These are phyloP conservation scores for Pammene aurita DNA, from an alignment of 2,888 invertebrate genomes.

Conservation along the genomic window DNA sequence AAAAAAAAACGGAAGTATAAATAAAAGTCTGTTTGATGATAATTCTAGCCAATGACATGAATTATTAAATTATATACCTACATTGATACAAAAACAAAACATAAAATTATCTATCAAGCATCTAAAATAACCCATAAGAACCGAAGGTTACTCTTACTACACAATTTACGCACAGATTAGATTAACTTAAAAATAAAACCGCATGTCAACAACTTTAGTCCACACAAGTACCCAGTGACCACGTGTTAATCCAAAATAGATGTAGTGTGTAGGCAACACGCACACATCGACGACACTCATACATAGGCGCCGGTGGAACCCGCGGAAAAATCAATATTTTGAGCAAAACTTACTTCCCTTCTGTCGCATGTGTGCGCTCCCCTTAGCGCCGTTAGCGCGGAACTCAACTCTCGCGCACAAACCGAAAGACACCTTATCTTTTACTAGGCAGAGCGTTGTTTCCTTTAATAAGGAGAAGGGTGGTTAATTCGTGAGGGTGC, in stretches of 20 bases:
- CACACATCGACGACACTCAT: slow-evolving; percentile 49
- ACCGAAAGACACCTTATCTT: slow-evolving; percentile 69
- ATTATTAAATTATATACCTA: too few relatives aligned
- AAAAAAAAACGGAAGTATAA: too few relatives aligned
- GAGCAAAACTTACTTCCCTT: slow-evolving; percentile 82
- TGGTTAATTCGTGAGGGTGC: slow-evolving; percentile 74
- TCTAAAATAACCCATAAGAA: background rate
- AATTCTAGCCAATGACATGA: too few relatives aligned
- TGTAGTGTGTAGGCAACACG: slow-evolving; percentile 58
- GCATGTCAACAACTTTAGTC: slow-evolving; percentile 75
- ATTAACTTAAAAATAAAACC: slow-evolving; percentile 78
- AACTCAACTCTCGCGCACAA: slow-evolving; percentile 53
- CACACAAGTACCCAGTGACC: slow-evolving; percentile 63
- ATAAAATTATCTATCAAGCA: too few relatives aligned
- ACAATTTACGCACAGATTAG: slow-evolving; percentile 68
- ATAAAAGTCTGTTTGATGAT: too few relatives aligned
- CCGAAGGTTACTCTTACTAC: background rate
- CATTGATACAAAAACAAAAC: too few relatives aligned
- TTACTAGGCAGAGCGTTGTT: slow-evolving; percentile 67
- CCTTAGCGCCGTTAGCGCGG: slow-evolving; percentile 53
- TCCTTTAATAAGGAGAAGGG: slow-evolving; percentile 64
- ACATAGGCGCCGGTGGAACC: slow-evolving; percentile 62
- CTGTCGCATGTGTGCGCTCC: slow-evolving; percentile 69
- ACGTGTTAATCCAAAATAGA: slow-evolving; percentile 81
- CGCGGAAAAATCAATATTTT: slow-evolving; percentile 83